A percentile compares a stretch with the other conserved stretches of the same genome.
Conservation (phyloP, 2,797 vertebrate species). For the Fistularia tabacaria region DNA sequence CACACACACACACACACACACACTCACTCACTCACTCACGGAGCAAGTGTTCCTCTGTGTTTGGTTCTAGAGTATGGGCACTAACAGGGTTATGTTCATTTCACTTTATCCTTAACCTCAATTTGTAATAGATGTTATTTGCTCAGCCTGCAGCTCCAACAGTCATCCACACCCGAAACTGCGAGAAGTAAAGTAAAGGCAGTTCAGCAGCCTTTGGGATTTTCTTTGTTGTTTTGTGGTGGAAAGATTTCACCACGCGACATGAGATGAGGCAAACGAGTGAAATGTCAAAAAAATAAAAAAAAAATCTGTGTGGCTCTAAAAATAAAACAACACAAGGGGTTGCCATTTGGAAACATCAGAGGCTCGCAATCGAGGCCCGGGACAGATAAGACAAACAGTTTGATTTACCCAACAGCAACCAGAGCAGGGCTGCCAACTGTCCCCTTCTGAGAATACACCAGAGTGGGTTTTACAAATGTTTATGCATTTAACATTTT, state of each 20-base stretch:
- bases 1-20: not conserved
- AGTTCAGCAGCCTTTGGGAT: slow-evolving; percentile 53
- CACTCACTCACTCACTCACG: slow-evolving; percentile 15
- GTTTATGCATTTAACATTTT: slow-evolving; percentile 45
- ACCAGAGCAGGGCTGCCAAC: slow-evolving; percentile 40
- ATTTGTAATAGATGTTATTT: too few relatives aligned
- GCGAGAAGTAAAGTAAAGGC: slow-evolving; percentile 12
- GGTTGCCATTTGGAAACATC: slow-evolving; percentile 57
- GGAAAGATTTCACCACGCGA: slow-evolving; percentile 59
- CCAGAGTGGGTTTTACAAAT: slow-evolving; percentile 44
- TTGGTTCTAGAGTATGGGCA: too few relatives aligned
- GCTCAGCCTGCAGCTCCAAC: too few relatives aligned
- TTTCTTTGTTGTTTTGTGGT: slow-evolving; percentile 51
- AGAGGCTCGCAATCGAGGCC: slow-evolving; percentile 30
- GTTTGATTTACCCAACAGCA: slow-evolving; percentile 45
- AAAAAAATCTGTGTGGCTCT: slow-evolving; percentile 30
- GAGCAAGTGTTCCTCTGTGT: not conserved
- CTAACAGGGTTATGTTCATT: too few relatives aligned
- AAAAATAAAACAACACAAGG: slow-evolving; percentile 58
- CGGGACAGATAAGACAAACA: slow-evolving; percentile 53
- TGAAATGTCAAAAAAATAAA: slow-evolving; percentile 62
- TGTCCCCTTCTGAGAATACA: slow-evolving; percentile 53
- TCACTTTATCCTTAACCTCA: too few relatives aligned
- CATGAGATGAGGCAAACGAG: slow-evolving; percentile 65
- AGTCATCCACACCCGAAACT: too few relatives aligned